Conservation (phyloP, 2,888 invertebrate species). For the Lycia hirtaria region DNA sequence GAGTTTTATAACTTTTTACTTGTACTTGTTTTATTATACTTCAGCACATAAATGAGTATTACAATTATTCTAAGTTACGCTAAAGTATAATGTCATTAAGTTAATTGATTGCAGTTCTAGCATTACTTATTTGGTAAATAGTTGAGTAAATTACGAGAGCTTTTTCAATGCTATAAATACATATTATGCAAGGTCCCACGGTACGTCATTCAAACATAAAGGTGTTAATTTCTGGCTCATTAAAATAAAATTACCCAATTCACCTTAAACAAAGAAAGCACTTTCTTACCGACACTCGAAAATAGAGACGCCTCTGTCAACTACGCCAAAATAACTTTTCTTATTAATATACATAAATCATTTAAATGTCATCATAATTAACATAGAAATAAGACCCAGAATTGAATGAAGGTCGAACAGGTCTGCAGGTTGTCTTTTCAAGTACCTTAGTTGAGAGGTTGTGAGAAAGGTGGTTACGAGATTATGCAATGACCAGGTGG, state of each 20-base stretch:
- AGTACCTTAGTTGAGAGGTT: conserved; percentile 22
- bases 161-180: background rate
- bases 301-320: conserved; percentile 17
- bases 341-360: background rate
- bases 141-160: background rate
- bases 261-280: conserved; percentile 9
- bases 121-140: background rate
- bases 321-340: background rate
- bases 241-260: conserved; percentile 17
- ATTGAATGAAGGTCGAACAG: background rate
- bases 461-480: conserved; percentile 30
- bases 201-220: conserved; percentile 8
- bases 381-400: conserved; percentile 7
- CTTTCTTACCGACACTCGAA: conserved; percentile 12
- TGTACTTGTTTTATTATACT: too few species aligned
- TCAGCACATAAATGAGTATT: too few species aligned
- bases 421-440: conserved; percentile 5
- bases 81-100: too few species aligned
- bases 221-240: conserved; percentile 14
- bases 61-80: too few species aligned
- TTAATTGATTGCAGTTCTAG: background rate
- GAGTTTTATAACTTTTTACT: too few species aligned
- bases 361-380: conserved; percentile 10
- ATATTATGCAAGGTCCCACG: background rate
- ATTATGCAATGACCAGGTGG: conserved; percentile 34